These are phyloP conservation scores for Phrynosoma platyrhinos DNA, from an alignment of 2,113 vertebrate genomes.

Conservation along the genomic window DNA sequence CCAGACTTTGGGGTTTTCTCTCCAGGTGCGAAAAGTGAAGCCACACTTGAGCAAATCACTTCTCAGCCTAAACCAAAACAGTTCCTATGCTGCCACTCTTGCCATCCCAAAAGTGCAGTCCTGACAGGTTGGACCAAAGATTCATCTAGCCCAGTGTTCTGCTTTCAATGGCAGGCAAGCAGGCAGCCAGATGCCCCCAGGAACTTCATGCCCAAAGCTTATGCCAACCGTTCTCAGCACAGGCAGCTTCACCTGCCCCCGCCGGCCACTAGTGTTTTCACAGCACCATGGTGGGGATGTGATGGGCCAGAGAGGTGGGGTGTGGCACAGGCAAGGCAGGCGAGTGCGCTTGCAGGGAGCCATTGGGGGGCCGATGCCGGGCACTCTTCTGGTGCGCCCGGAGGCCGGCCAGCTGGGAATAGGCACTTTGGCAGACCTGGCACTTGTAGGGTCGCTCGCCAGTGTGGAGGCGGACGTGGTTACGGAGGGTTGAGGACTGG, in stretches of 20 bases:
- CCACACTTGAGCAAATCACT: not conserved
- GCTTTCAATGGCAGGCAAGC: not conserved
- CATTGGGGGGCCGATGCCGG: conserved; percentile 87
- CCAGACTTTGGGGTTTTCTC: too few relatives aligned
- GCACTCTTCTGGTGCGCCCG: conserved; percentile 98
- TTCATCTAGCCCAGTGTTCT: not conserved
- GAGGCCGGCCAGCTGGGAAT: conserved; percentile 96
- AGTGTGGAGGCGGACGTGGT: conserved; percentile 97
- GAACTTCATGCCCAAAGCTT: not conserved
- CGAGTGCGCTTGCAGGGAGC: conserved; percentile 78
- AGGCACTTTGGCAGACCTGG: conserved; percentile 97
- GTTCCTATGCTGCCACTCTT: not conserved
- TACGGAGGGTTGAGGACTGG: conserved; percentile 97
- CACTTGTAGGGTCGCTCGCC: conserved; percentile 98
- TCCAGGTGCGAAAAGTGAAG: too few relatives aligned
- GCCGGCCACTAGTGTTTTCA: conserved; percentile 68
- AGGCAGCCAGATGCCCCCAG: not conserved
- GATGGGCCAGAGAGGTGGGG: conserved; percentile 85
- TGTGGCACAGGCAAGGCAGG: conserved; percentile 86
- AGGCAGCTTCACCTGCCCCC: not conserved
- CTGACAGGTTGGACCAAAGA: not conserved
- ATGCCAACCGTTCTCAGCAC: not conserved
- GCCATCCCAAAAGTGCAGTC: not conserved
- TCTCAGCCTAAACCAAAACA: too few relatives aligned
- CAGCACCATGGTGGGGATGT: conserved; percentile 93